phyloP scores from a whole-genome alignment of 1,140 invertebrate species.

The Conus ventricosus region DNA sequence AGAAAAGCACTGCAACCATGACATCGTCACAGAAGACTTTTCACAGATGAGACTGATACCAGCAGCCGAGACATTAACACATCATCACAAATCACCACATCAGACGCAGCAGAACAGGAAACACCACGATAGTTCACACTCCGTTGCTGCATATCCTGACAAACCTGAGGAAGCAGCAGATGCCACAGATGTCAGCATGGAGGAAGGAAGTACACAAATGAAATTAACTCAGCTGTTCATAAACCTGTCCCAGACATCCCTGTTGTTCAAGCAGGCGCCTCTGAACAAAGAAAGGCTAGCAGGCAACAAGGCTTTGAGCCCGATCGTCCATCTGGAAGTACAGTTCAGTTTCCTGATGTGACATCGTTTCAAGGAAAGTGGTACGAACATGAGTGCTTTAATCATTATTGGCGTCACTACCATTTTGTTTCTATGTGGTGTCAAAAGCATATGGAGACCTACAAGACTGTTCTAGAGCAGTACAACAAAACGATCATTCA shows the following conservation, averaged over 20 bases:
- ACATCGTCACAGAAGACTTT: slow-evolving; percentile 48
- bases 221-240: not conserved
- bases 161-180: not conserved
- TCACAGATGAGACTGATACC: not conserved
- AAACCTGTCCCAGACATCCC: not conserved
- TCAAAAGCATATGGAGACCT: slow-evolving; percentile 50
- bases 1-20: slow-evolving; percentile 21
- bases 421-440: slow-evolving; percentile 54
- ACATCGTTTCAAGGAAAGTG: slow-evolving; percentile 42
- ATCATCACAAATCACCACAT: not conserved
- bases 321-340: not conserved
- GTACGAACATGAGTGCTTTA: slow-evolving; percentile 60
- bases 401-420: slow-evolving; percentile 65
- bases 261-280: not conserved
- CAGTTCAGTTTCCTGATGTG: not conserved
- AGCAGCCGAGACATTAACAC: not conserved
- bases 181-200: not conserved
- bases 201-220: not conserved
- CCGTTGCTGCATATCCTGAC: not conserved
- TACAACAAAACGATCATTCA: not conserved
- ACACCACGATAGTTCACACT: not conserved
- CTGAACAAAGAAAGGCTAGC: not conserved
- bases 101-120: not conserved
- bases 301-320: not conserved
- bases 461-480: slow-evolving; percentile 20